phyloP scores from a whole-genome alignment of 2,797 vertebrate species.

The Falco concolor region DNA sequence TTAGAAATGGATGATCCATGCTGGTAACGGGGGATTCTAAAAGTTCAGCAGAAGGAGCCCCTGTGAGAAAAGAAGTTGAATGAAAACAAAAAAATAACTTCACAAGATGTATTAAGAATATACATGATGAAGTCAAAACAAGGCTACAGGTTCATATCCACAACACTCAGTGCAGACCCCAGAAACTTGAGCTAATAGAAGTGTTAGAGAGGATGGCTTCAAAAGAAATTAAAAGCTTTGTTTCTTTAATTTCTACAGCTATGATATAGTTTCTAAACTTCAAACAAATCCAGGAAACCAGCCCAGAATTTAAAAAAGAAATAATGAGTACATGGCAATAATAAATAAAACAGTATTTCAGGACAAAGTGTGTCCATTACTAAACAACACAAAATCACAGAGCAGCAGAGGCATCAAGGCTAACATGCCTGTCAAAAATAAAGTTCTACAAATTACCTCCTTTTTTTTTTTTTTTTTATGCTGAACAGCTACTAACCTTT shows the following conservation, averaged over 20 bases:
- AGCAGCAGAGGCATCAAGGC: neutral
- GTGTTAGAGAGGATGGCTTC: neutral
- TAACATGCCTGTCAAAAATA: neutral
- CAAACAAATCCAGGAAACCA: neutral
- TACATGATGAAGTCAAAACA: neutral
- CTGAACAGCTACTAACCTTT: neutral
- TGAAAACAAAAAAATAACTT: neutral
- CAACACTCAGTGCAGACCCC: neutral
- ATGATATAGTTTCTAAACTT: neutral
- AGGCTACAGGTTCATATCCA: neutral
- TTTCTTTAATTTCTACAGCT: neutral
- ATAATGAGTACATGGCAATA: neutral
- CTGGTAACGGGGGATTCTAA: conserved; percentile 59
- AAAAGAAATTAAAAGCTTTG: neutral
- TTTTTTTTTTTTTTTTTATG: neutral
- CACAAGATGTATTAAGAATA: neutral
- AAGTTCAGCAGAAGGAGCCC: conserved; percentile 62
- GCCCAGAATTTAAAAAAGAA: neutral
- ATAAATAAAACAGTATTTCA: neutral
- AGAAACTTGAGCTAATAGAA: neutral
- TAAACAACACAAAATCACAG: neutral
- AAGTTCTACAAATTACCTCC: neutral
- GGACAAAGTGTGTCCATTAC: neutral
- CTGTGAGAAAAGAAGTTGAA: conserved; percentile 48
- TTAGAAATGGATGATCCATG: conserved; percentile 73